Conservation (phyloP, 1,140 invertebrate species). For the Diorhabda carinulata region DNA sequence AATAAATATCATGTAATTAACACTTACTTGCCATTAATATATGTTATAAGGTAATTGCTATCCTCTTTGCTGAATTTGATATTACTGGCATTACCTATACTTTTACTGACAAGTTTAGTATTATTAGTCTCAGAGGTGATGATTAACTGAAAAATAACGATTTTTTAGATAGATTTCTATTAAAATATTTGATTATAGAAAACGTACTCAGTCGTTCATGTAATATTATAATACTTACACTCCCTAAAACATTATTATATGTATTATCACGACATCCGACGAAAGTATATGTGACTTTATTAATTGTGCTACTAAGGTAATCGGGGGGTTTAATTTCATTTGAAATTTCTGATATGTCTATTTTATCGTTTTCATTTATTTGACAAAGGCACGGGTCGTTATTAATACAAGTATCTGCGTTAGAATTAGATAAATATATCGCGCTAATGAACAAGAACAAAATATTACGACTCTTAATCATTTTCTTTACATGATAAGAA, state of each 20-base stretch:
- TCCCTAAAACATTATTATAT: too few relatives aligned
- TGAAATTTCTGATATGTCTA: constrained; percentile 1
- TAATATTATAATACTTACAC: too few relatives aligned
- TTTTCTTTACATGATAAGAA: not conserved
- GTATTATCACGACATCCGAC: not conserved
- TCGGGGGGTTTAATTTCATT: not conserved
- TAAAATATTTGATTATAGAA: too few relatives aligned
- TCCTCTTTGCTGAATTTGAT: not conserved
- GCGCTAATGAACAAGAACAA: not conserved
- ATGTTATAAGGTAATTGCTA: not conserved
- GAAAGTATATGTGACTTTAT: not conserved
- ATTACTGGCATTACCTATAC: not conserved
- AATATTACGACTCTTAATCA: not conserved
- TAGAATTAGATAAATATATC: not conserved
- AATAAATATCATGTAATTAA: too few relatives aligned
- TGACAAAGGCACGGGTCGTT: not conserved
- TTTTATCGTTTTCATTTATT: not conserved
- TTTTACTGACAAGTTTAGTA: not conserved
- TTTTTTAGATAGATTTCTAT: too few relatives aligned
- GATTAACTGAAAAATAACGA: not conserved
- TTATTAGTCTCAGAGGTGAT: not conserved
- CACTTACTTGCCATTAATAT: not conserved
- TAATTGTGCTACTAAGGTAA: not conserved
- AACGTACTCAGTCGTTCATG: too few relatives aligned
- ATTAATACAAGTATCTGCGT: not conserved